Conservation (phyloP, 2,797 vertebrate genomes). For the Tinamus major region DNA sequence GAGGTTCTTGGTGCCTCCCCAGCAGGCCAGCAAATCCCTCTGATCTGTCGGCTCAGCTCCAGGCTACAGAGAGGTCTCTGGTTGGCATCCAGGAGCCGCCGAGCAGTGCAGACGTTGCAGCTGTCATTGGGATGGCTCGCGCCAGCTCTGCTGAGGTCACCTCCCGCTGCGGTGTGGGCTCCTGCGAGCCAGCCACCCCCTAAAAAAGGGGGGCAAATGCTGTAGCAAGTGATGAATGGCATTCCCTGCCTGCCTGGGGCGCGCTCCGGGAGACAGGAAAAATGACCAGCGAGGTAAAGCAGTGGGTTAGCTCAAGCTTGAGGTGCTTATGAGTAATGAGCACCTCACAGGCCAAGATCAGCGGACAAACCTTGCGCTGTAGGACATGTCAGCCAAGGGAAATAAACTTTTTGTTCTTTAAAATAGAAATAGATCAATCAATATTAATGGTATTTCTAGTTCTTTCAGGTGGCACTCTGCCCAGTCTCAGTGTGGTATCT, state of each 20-base stretch:
- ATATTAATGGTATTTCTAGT: neutral
- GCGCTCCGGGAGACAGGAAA: rapidly evolving
- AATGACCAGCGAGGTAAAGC: rapidly evolving
- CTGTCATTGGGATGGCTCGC: rapidly evolving
- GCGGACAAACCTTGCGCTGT: neutral
- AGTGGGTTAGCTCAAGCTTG: neutral
- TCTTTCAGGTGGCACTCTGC: neutral
- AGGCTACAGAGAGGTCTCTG: neutral
- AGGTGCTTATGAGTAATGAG: neutral
- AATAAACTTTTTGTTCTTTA: conserved; percentile 6
- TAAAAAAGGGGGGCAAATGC: neutral
- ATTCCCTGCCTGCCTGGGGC: neutral
- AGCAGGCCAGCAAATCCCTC: neutral
- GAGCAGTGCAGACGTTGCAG: rapidly evolving
- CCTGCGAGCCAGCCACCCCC: rapidly evolving
- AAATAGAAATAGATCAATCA: conserved; percentile 45
- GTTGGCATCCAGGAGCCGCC: rapidly evolving
- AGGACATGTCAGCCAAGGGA: conserved; percentile 26
- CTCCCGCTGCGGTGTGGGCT: rapidly evolving
- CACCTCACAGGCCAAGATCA: neutral
- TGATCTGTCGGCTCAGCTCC: neutral
- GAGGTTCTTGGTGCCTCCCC: rapidly evolving
- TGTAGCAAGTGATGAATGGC: neutral
- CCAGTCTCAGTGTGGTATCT: conserved; percentile 1
- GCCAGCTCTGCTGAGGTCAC: neutral